phyloP scores from a whole-genome alignment of 1,140 invertebrate genomes.

The Bombyx mori region ASM3026992v2 NC_085121.1:7254501-7255000 shows the following conservation, averaged over 20 bases:
- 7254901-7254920: too few species aligned
- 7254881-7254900: too few species aligned
- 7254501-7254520: slow-evolving; percentile 26
- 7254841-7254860: too few species aligned
- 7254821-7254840: background rate
- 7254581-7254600: slow-evolving; percentile 36
- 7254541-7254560: slow-evolving; percentile 50
- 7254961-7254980: too few species aligned
- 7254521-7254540: slow-evolving; percentile 53
- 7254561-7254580: slow-evolving; percentile 2
- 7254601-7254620: slow-evolving; percentile 62
- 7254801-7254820: background rate
- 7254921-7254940: too few species aligned
- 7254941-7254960: too few species aligned
- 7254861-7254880: too few species aligned
- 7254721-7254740: background rate
- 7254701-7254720: slow-evolving; percentile 7
- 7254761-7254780: background rate
- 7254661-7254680: slow-evolving; percentile 23
- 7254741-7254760: background rate
- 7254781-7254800: background rate
- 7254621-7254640: slow-evolving; percentile 59
- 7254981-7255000: too few species aligned
- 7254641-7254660: slow-evolving; percentile 62
- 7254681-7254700: slow-evolving; percentile 10